These are phyloP conservation scores for Scaptomyza pallida DNA, from an alignment of 1,140 invertebrate species.

Conservation along the genomic window DNA sequence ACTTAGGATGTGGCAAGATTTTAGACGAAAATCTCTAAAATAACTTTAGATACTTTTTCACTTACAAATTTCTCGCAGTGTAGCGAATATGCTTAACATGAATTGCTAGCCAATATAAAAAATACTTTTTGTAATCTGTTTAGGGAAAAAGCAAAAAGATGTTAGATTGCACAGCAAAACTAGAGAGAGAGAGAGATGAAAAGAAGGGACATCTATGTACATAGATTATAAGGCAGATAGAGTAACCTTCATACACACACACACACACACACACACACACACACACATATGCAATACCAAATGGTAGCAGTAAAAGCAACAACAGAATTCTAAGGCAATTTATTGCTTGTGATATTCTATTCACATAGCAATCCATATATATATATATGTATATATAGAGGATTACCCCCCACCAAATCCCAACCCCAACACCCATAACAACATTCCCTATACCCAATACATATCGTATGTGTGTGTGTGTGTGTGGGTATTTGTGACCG, in stretches of 20 bases:
- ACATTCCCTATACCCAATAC: neutral
- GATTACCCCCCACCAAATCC: neutral
- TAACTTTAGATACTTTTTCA: too few relatives aligned
- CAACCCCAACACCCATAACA: neutral
- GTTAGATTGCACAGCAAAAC: neutral
- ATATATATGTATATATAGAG: too few relatives aligned
- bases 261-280: neutral
- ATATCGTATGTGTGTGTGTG: slow-evolving; percentile 14
- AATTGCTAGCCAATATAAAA: slow-evolving; percentile 12
- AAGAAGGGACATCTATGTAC: neutral
- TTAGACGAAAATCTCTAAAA: too few relatives aligned
- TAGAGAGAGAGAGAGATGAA: neutral
- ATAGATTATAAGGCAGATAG: slow-evolving; percentile 1
- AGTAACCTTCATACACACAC: neutral
- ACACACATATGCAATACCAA: neutral
- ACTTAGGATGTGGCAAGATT: neutral
- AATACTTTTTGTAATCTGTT: neutral
- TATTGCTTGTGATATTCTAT: slow-evolving; percentile 52
- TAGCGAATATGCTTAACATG: neutral
- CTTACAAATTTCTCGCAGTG: too few relatives aligned
- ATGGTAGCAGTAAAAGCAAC: slow-evolving; percentile 35
- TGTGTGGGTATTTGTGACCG: slow-evolving; percentile 10
- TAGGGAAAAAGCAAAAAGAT: neutral
- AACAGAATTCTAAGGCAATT: slow-evolving; percentile 56
- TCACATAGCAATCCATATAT: slow-evolving; percentile 26